These are phyloP conservation scores for Parasteatoda lunata DNA, from an alignment of 2,888 invertebrate genomes.

Conservation along the genomic window DNA sequence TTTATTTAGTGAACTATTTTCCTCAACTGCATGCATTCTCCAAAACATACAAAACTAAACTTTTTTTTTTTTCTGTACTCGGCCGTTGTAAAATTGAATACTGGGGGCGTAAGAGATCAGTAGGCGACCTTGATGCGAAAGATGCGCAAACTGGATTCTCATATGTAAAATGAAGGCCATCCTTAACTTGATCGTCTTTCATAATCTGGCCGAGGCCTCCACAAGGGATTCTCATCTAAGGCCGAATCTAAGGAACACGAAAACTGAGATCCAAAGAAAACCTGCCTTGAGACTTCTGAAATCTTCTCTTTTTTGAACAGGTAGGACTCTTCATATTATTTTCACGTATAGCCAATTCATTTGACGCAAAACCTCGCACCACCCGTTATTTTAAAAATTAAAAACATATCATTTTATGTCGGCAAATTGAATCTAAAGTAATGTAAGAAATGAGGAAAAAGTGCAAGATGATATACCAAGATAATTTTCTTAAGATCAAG, in stretches of 20 bases:
- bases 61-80: neutral
- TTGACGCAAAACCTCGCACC: too few relatives aligned
- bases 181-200: conserved; percentile 9
- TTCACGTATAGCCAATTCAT: neutral
- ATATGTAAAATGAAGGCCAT: conserved; percentile 25
- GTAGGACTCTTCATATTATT: neutral
- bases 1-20: neutral
- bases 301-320: conserved; percentile 7
- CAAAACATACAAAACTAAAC: conserved; percentile 1
- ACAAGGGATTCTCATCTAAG: neutral
- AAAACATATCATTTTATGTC: too few relatives aligned
- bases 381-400: too few relatives aligned
- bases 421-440: too few relatives aligned
- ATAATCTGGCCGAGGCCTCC: conserved; percentile 4
- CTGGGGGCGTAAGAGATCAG: conserved; percentile 19
- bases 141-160: conserved; percentile 43
- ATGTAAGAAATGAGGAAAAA: too few relatives aligned
- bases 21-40: neutral
- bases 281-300: conserved; percentile 12
- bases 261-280: conserved; percentile 8
- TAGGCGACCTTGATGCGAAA: conserved; percentile 21
- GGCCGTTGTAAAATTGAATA: neutral
- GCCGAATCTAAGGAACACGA: conserved; percentile 8
- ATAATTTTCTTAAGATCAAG: too few relatives aligned
- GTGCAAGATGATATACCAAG: too few relatives aligned